Evolutionary conservation across 1,140 invertebrate species (phyloP).

Genomic region (Cecropterus lyciades): DNA sequence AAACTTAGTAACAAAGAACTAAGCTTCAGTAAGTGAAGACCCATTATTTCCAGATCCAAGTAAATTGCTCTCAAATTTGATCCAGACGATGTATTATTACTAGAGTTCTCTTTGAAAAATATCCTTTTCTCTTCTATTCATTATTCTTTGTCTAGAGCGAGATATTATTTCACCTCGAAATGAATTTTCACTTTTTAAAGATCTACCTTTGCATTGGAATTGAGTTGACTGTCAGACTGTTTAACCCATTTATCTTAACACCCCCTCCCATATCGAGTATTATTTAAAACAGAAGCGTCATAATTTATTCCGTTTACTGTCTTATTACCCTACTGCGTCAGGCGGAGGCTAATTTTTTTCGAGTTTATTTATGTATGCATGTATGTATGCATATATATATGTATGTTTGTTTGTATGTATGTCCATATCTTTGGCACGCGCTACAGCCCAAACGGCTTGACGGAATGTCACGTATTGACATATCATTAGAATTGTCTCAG

Average conservation of each 20-base stretch:
- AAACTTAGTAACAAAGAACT: conserved; percentile 22
- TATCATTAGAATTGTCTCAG: too few species aligned
- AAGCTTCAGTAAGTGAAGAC: conserved; percentile 20
- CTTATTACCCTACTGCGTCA: too few species aligned
- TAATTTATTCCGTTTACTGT: too few species aligned
- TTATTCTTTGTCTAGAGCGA: conserved; percentile 29
- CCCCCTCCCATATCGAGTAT: too few species aligned
- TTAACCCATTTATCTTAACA: conserved; percentile 14
- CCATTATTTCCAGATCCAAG: conserved; percentile 33
- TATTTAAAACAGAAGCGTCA: too few species aligned
- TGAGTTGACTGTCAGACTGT: conserved; percentile 11
- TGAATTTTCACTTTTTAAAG: conserved; percentile 32
- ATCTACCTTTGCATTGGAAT: conserved; percentile 10
- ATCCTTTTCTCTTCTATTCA: conserved; percentile 25
- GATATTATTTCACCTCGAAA: conserved; percentile 34
- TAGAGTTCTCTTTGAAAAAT: conserved; percentile 32
- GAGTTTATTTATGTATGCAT: too few species aligned
- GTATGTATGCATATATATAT: too few species aligned
- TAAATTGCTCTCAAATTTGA: conserved; percentile 37
- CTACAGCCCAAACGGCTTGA: too few species aligned
- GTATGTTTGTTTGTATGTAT: too few species aligned
- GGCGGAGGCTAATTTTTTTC: too few species aligned
- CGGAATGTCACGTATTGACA: too few species aligned
- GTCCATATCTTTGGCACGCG: too few species aligned
- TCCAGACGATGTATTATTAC: conserved; percentile 34